Conservation (phyloP, 2,888 invertebrate genomes). For the Iselma pallidipennis region DNA sequence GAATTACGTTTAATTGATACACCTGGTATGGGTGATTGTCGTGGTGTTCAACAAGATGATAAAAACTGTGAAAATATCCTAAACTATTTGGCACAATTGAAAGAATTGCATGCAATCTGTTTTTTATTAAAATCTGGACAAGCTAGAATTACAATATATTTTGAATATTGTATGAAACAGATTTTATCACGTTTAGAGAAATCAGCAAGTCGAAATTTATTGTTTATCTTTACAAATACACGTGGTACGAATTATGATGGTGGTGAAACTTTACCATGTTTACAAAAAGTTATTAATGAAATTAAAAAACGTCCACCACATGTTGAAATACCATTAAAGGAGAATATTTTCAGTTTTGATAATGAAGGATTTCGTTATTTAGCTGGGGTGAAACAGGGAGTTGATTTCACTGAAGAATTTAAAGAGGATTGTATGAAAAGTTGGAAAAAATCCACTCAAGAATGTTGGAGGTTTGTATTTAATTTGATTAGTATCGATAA, state of each 20-base stretch:
- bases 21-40: slow-evolving; percentile 46
- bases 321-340: slow-evolving; percentile 37
- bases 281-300: slow-evolving; percentile 37
- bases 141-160: slow-evolving; percentile 42
- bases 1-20: slow-evolving; percentile 48
- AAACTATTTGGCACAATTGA: slow-evolving; percentile 40
- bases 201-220: slow-evolving; percentile 46
- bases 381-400: slow-evolving; percentile 40
- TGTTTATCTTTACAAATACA: slow-evolving; percentile 50
- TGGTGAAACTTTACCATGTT: slow-evolving; percentile 41
- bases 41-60: slow-evolving; percentile 38
- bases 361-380: slow-evolving; percentile 49
- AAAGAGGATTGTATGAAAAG: slow-evolving; percentile 29
- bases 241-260: slow-evolving; percentile 42
- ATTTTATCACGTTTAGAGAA: slow-evolving; percentile 48
- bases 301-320: slow-evolving; percentile 37
- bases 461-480: slow-evolving; percentile 40
- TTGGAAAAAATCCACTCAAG: slow-evolving; percentile 36
- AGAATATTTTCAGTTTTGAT: slow-evolving; percentile 50
- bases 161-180: slow-evolving; percentile 48
- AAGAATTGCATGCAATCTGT: slow-evolving; percentile 47
- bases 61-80: slow-evolving; percentile 46
- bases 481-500: not conserved
- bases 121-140: slow-evolving; percentile 45
- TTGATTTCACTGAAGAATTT: slow-evolving; percentile 25